phyloP scores from a whole-genome alignment of 2,888 invertebrate species.

The Cryptophagus acutangulus region DNA sequence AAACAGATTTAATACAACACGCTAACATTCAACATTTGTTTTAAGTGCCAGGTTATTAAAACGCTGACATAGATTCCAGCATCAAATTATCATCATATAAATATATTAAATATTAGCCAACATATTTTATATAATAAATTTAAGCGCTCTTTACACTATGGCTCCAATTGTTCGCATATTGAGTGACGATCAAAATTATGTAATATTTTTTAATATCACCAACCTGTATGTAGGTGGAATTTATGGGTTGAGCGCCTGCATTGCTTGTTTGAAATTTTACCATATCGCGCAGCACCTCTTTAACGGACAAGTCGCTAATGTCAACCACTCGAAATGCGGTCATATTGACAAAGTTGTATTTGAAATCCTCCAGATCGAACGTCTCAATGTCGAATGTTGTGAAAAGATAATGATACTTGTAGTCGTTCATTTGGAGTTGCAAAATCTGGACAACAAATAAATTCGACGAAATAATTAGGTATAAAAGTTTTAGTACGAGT shows the following conservation, averaged over 20 bases:
- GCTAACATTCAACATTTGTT: too few species aligned
- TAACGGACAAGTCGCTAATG: slow-evolving; percentile 68
- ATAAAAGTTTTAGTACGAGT: too few species aligned
- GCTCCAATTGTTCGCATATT: background rate
- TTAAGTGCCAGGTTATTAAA: too few species aligned
- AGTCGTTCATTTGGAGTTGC: slow-evolving; percentile 93
- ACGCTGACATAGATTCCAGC: too few species aligned
- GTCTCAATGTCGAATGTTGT: slow-evolving; percentile 88
- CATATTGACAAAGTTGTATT: slow-evolving; percentile 91
- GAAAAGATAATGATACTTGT: slow-evolving; percentile 91
- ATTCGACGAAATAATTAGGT: too few species aligned
- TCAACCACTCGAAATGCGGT: slow-evolving; percentile 90
- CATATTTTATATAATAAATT: too few species aligned
- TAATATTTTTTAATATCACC: slow-evolving; percentile 8
- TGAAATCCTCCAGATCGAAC: slow-evolving; percentile 84
- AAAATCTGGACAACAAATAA: slow-evolving; percentile 66
- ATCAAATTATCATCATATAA: too few species aligned
- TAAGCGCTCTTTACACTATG: too few species aligned
- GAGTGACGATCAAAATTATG: background rate
- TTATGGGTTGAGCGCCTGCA: slow-evolving; percentile 32
- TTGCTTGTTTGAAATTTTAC: slow-evolving; percentile 58
- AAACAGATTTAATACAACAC: too few species aligned
- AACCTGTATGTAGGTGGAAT: slow-evolving; percentile 45
- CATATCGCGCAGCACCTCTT: slow-evolving; percentile 69
- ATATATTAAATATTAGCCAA: too few species aligned